Evolutionary conservation across 2,888 invertebrate genomes (phyloP).

Genomic region (Andrena chrysosceles): DNA sequence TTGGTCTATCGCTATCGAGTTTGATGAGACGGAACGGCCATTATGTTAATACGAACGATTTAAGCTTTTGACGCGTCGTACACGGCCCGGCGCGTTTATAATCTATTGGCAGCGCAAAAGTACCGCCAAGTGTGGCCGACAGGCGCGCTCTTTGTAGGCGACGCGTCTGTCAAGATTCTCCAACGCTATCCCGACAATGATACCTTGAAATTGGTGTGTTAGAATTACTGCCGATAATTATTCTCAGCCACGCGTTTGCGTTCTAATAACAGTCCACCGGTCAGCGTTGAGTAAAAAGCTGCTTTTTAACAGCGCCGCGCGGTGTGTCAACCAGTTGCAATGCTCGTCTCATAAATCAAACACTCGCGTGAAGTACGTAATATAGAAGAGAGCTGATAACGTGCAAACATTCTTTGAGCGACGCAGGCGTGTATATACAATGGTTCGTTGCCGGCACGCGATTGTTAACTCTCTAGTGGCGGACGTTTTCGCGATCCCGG

Average conservation of each 20-base stretch:
- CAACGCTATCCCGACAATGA: background rate
- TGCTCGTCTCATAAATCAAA: slow-evolving; percentile 63
- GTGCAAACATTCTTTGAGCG: slow-evolving; percentile 56
- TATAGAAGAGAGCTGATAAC: slow-evolving; percentile 56
- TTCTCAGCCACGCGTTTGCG: background rate
- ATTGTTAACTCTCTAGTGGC: slow-evolving; percentile 36
- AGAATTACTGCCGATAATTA: background rate
- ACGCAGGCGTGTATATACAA: slow-evolving; percentile 7
- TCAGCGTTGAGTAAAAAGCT: slow-evolving; percentile 23
- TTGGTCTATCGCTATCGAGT: slow-evolving; percentile 44
- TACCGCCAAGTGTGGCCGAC: background rate
- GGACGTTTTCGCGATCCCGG: slow-evolving; percentile 26
- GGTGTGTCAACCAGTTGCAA: slow-evolving; percentile 43
- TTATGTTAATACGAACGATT: slow-evolving; percentile 27
- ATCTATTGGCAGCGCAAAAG: slow-evolving; percentile 22
- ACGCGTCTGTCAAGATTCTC: no score
- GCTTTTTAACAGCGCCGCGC: slow-evolving; percentile 3
- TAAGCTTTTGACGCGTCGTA: slow-evolving; percentile 6
- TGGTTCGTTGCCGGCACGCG: slow-evolving; percentile 47
- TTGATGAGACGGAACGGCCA: slow-evolving; percentile 15
- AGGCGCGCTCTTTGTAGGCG: no score
- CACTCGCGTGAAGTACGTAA: slow-evolving; percentile 54
- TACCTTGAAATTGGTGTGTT: background rate
- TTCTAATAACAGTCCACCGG: background rate
- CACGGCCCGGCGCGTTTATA: background rate